Conservation (phyloP, 2,888 invertebrate genomes). For the Mylabris sibirica region DNA sequence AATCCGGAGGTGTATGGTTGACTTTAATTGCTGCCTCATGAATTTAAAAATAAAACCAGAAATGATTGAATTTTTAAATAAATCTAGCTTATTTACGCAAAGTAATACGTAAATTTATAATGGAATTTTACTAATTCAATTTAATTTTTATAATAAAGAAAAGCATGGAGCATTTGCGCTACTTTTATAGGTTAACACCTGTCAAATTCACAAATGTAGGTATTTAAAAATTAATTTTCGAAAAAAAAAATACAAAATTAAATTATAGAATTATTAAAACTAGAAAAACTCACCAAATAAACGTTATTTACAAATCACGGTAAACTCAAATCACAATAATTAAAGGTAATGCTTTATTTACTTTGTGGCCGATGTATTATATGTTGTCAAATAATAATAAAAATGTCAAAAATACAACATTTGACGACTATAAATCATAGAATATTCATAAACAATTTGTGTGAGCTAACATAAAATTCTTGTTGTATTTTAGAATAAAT, state of each 20-base stretch:
- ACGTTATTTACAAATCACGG: background rate
- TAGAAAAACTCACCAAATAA: background rate
- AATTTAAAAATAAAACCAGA: too few relatives aligned
- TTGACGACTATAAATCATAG: too few relatives aligned
- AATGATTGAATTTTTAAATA: too few relatives aligned
- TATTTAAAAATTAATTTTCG: background rate
- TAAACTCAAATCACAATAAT: background rate
- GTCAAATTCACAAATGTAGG: background rate
- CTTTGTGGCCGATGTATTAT: constrained; percentile 7
- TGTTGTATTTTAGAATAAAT: background rate
- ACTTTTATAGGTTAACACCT: background rate
- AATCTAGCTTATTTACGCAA: background rate
- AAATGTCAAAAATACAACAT: constrained; percentile 27
- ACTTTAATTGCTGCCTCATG: background rate
- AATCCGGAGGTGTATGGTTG: background rate
- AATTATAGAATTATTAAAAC: background rate
- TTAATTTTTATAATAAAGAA: background rate
- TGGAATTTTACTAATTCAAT: background rate
- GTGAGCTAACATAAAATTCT: too few relatives aligned
- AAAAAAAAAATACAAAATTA: background rate
- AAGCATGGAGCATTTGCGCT: background rate
- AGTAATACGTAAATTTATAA: background rate
- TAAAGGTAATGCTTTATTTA: background rate
- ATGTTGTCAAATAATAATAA: constrained; percentile 7
- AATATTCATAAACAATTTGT: background rate